Percentiles rank a stretch among this genome's conserved stretches.
phyloP scores from a whole-genome alignment of 2,113 vertebrate species.

The Psittacara wagleri region DNA sequence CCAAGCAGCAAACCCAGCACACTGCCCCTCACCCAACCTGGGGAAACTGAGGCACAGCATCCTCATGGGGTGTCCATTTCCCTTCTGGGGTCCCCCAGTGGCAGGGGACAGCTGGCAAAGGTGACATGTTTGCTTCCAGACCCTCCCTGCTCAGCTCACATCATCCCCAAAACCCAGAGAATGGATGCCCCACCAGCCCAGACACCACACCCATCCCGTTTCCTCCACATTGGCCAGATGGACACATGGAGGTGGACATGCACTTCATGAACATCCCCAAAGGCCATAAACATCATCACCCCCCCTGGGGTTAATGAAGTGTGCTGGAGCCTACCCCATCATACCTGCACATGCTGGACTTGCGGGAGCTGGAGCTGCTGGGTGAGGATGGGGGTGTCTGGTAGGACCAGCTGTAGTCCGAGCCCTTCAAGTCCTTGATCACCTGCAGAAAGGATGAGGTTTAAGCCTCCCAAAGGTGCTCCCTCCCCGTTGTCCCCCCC shows the following conservation, averaged over 20 bases:
- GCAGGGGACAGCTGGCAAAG: neutral
- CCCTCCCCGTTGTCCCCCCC: accelerated
- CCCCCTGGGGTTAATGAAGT: neutral
- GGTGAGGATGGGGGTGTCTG: constrained; percentile 96
- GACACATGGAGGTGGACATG: neutral
- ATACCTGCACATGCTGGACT: constrained; percentile 98
- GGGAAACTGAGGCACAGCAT: neutral
- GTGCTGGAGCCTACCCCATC: neutral
- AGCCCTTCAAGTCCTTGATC: constrained; percentile 96
- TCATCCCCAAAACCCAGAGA: accelerated
- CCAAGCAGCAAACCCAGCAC: neutral
- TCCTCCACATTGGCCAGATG: neutral
- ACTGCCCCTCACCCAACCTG: neutral
- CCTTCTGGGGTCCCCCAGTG: neutral
- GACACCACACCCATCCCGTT: neutral
- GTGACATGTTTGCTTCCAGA: neutral
- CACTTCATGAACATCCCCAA: neutral
- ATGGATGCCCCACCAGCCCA: neutral
- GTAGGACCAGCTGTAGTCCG: constrained; percentile 97
- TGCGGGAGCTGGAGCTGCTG: constrained; percentile 91
- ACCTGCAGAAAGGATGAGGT: constrained; percentile 76
- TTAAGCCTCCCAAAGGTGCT: neutral
- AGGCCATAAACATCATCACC: neutral
- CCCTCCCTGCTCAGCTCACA: no score
- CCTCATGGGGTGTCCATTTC: neutral